Conservation (phyloP, 2,888 invertebrate species). For the Lasius platythorax region DNA sequence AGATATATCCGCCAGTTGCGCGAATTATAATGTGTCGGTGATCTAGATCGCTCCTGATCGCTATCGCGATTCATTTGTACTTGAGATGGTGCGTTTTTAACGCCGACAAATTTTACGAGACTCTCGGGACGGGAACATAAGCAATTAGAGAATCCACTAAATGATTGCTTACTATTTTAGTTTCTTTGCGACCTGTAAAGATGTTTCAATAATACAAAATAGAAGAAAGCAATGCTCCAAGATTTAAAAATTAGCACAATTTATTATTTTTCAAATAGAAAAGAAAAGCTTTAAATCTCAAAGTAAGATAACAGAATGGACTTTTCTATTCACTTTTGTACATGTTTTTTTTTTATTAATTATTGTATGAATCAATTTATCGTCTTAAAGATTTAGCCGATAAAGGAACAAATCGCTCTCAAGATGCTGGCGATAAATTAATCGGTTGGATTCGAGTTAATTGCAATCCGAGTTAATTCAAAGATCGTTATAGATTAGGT, state of each 20-base stretch:
- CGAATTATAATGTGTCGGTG: slow-evolving; percentile 30
- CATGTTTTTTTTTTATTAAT: background rate
- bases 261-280: background rate
- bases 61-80: slow-evolving; percentile 1
- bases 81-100: slow-evolving; percentile 3
- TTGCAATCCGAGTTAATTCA: slow-evolving; percentile 6
- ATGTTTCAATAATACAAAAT: background rate
- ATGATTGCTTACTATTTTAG: background rate
- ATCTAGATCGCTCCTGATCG: slow-evolving; percentile 9
- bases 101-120: background rate
- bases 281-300: background rate
- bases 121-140: too few relatives aligned
- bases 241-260: background rate
- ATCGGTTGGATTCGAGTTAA: background rate
- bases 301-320: background rate
- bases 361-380: background rate
- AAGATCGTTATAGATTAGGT: background rate
- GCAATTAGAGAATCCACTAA: background rate
- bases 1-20: slow-evolving; percentile 67
- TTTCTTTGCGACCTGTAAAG: background rate
- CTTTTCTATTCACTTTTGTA: background rate
- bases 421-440: slow-evolving; percentile 16
- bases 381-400: background rate
- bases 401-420: background rate
- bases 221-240: too few relatives aligned